phyloP scores from a whole-genome alignment of 1,140 invertebrate species.

The Psilanteris sp. region DNA sequence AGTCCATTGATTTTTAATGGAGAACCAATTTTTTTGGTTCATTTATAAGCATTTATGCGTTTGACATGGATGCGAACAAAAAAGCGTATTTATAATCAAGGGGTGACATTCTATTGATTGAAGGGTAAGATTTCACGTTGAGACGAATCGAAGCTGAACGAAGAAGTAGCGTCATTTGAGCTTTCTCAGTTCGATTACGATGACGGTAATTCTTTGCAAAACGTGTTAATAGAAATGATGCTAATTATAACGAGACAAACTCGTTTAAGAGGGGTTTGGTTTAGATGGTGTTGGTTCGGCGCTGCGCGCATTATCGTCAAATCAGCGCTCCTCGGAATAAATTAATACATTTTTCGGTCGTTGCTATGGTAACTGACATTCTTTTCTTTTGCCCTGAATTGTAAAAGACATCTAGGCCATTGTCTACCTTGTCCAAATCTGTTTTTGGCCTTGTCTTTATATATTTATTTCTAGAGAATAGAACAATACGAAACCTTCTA shows the following conservation, averaged over 20 bases:
- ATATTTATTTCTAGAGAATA: conserved; percentile 5
- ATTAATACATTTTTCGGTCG: conserved; percentile 3
- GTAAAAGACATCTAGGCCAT: conserved; percentile 26
- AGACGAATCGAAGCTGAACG: too few species aligned
- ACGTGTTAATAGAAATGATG: too few species aligned
- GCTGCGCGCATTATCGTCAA: neutral
- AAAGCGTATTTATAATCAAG: too few species aligned
- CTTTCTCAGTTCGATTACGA: too few species aligned
- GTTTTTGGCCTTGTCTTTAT: conserved; percentile 33
- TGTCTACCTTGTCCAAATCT: conserved; percentile 11
- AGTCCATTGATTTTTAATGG: too few species aligned
- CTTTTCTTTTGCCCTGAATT: conserved; percentile 29
- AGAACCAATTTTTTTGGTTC: too few species aligned
- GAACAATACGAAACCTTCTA: neutral
- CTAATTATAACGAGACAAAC: neutral
- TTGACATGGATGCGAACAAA: too few species aligned
- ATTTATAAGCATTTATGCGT: too few species aligned
- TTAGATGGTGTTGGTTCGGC: neutral
- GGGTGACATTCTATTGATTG: too few species aligned
- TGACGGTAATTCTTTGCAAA: neutral
- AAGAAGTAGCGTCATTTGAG: neutral
- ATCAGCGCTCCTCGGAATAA: neutral
- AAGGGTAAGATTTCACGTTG: too few species aligned
- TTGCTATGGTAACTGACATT: conserved; percentile 44
- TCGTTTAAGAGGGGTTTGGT: neutral